Percentiles rank a stretch among this genome's conserved stretches.
phyloP scores from a whole-genome alignment of 2,888 invertebrate species.

The Orthosia gracilis region DNA sequence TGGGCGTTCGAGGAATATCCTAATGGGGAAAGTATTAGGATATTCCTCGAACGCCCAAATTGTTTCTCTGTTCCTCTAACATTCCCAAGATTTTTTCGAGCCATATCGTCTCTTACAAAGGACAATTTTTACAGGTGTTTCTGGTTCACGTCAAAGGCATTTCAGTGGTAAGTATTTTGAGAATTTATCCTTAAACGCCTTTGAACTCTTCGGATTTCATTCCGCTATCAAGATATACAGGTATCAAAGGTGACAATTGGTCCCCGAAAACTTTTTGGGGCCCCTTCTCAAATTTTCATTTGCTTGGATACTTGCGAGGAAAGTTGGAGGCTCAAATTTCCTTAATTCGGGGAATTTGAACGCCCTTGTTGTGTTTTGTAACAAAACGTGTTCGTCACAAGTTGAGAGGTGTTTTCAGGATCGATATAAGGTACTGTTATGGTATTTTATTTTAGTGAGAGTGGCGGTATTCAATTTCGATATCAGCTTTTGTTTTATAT shows the following conservation, averaged over 20 bases:
- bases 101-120: constrained; percentile 17
- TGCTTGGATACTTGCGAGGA: constrained; percentile 31
- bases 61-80: too few relatives aligned
- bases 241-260: constrained; percentile 67
- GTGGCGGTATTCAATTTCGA: not conserved
- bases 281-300: constrained; percentile 60
- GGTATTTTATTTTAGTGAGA: not conserved
- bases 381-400: constrained; percentile 29
- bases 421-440: constrained; percentile 8
- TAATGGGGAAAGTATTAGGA: too few relatives aligned
- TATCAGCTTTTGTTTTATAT: too few relatives aligned
- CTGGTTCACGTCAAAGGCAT: constrained; percentile 62
- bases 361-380: constrained; percentile 37
- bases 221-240: constrained; percentile 53
- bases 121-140: constrained; percentile 61
- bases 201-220: constrained; percentile 64
- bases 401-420: constrained; percentile 6
- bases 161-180: constrained; percentile 54
- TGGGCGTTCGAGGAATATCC: constrained; percentile 12
- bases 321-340: constrained; percentile 50
- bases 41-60: too few relatives aligned
- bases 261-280: constrained; percentile 49
- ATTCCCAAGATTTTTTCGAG: constrained; percentile 33
- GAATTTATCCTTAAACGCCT: constrained; percentile 58
- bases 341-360: constrained; percentile 40